Conservation (phyloP, 1,140 invertebrate species). For the Sycophaga agraensis region DNA sequence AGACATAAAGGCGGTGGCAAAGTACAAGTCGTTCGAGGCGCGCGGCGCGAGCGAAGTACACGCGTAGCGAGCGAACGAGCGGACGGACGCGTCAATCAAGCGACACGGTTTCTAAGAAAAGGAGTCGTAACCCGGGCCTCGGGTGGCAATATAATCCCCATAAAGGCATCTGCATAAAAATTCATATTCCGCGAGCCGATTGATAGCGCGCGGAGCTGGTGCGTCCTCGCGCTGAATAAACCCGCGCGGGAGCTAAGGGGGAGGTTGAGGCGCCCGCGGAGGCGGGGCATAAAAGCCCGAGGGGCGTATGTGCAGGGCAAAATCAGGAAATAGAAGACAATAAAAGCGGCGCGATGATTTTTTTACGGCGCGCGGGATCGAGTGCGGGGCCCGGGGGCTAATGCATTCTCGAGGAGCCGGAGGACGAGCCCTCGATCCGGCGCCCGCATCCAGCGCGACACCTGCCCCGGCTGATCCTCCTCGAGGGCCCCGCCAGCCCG, state of each 20-base stretch:
- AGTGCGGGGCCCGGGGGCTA: conserved; percentile 9
- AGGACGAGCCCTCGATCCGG: conserved; percentile 33
- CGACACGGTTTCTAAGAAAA: too few relatives aligned
- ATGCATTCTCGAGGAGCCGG: conserved; percentile 33
- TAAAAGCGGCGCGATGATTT: conserved; percentile 25
- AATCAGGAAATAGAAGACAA: conserved; percentile 23
- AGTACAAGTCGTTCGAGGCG: too few relatives aligned
- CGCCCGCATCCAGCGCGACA: too few relatives aligned
- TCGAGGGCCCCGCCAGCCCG: too few relatives aligned
- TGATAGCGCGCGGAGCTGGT: not conserved
- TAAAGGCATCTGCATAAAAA: conserved; percentile 7
- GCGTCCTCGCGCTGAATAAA: not conserved
- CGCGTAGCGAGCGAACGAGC: too few relatives aligned
- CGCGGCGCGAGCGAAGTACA: too few relatives aligned
- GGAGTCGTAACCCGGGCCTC: too few relatives aligned
- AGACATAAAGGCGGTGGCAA: too few relatives aligned
- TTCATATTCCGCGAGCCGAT: conserved; percentile 8
- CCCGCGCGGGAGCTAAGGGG: not conserved
- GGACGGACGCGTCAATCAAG: too few relatives aligned
- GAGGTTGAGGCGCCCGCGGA: not conserved
- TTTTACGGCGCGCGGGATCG: conserved; percentile 20
- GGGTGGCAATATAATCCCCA: not conserved
- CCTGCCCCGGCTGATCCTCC: too few relatives aligned
- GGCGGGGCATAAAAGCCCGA: conserved; percentile 3
- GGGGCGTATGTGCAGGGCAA: not conserved